Conservation (phyloP, 1,140 invertebrate genomes). For the Drusus annulatus region DNA sequence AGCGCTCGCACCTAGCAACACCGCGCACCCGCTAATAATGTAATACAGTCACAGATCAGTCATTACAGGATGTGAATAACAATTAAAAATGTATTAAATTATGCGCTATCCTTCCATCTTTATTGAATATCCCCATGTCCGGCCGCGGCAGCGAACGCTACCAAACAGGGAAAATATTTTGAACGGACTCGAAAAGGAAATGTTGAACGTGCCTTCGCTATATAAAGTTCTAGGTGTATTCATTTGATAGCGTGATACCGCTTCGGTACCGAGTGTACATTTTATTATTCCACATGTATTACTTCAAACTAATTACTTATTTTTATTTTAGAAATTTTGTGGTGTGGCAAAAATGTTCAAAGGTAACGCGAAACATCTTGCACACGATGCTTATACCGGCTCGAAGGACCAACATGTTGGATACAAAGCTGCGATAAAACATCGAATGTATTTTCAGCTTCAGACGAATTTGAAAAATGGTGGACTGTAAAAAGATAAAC, state of each 20-base stretch:
- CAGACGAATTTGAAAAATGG: too few species aligned
- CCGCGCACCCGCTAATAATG: neutral
- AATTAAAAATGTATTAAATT: conserved; percentile 11
- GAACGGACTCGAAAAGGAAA: conserved; percentile 5
- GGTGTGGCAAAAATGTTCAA: too few species aligned
- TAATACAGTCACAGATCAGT: neutral
- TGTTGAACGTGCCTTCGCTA: conserved; percentile 18
- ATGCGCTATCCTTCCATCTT: conserved; percentile 28
- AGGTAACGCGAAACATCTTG: too few species aligned
- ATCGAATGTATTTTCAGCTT: too few species aligned
- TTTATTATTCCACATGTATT: too few species aligned
- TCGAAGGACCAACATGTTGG: too few species aligned
- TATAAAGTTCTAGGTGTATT: neutral
- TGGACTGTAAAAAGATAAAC: too few species aligned
- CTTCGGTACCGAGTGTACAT: too few species aligned
- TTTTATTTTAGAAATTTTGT: too few species aligned
- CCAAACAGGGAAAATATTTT: conserved; percentile 27
- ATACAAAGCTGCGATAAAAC: too few species aligned
- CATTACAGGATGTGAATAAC: conserved; percentile 25
- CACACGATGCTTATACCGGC: too few species aligned
- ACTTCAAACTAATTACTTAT: too few species aligned
- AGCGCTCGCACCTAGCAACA: conserved; percentile 11
- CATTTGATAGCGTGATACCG: neutral
- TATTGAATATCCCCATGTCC: conserved; percentile 19
- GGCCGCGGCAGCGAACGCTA: neutral